phyloP scores from a whole-genome alignment of 2,113 vertebrate species.

The Steatornis caripensis region DNA sequence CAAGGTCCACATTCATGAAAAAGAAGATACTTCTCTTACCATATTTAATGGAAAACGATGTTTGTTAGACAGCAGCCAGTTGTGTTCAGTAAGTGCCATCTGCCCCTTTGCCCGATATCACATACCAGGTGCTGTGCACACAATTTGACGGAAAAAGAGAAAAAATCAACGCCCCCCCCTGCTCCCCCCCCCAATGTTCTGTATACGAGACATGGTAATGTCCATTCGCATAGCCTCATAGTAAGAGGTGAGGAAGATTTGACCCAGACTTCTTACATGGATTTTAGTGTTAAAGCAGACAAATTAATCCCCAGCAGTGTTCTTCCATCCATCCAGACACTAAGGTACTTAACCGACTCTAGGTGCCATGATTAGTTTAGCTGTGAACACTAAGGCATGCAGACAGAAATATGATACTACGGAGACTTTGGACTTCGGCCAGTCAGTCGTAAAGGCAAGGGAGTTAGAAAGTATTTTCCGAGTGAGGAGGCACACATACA shows the following conservation, averaged over 20 bases:
- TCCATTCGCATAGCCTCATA: background rate
- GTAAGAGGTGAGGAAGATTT: background rate
- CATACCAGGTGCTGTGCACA: background rate
- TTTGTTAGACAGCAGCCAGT: background rate
- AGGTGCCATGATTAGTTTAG: constrained; percentile 1
- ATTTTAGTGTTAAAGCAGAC: background rate
- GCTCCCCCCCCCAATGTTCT: background rate
- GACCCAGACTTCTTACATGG: background rate
- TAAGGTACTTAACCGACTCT: background rate
- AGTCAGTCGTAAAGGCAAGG: background rate
- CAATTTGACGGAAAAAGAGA: background rate
- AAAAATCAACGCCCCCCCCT: background rate
- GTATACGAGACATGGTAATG: background rate
- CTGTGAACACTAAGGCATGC: constrained; percentile 14
- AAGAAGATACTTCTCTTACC: background rate
- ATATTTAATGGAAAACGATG: background rate
- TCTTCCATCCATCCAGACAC: background rate
- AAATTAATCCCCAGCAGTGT: background rate
- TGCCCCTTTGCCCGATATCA: background rate
- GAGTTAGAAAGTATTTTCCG: constrained; percentile 38
- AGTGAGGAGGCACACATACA: background rate
- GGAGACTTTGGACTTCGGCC: background rate
- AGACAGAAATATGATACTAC: constrained; percentile 38
- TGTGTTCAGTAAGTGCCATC: background rate
- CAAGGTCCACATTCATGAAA: background rate